Conservation (phyloP, 2,888 invertebrate genomes). For the Sthenelais limicola region DNA sequence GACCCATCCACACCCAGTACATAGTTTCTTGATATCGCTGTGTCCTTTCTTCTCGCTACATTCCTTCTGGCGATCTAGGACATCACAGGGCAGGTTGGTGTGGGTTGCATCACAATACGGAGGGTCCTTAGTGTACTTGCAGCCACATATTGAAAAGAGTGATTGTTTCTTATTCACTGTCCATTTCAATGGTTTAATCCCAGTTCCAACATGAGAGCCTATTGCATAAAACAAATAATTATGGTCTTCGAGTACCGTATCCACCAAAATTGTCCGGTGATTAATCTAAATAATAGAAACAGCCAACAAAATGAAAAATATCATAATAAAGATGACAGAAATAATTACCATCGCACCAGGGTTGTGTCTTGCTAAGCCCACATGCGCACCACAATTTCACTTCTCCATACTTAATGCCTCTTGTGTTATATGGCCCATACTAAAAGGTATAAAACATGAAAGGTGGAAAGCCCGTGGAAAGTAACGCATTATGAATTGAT, state of each 20-base stretch:
- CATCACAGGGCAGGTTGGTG: conserved; percentile 58
- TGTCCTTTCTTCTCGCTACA: conserved; percentile 51
- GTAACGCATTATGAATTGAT: too few species aligned
- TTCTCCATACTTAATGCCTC: conserved; percentile 57
- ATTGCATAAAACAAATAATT: not conserved
- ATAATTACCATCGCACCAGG: conserved; percentile 68
- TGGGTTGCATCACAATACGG: conserved; percentile 66
- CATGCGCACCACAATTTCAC: conserved; percentile 66
- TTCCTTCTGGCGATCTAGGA: conserved; percentile 53
- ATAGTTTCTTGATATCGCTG: conserved; percentile 53
- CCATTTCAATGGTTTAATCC: conserved; percentile 62
- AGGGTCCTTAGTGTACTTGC: conserved; percentile 64
- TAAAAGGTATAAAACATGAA: too few species aligned
- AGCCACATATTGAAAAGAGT: conserved; percentile 60
- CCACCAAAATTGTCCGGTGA: not conserved
- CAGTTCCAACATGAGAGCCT: conserved; percentile 65
- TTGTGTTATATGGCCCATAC: conserved; percentile 62
- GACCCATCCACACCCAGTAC: conserved; percentile 65
- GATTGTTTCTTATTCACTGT: conserved; percentile 58
- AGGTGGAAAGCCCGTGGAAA: too few species aligned
- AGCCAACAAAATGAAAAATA: too few species aligned
- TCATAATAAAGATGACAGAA: too few species aligned
- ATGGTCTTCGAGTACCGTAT: not conserved
- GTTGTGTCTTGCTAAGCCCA: conserved; percentile 69
- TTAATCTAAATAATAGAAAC: conserved; percentile 7